These are phyloP conservation scores for Bhutanitis thaidina DNA, from an alignment of 2,888 invertebrate genomes.

Conservation along the genomic window DNA sequence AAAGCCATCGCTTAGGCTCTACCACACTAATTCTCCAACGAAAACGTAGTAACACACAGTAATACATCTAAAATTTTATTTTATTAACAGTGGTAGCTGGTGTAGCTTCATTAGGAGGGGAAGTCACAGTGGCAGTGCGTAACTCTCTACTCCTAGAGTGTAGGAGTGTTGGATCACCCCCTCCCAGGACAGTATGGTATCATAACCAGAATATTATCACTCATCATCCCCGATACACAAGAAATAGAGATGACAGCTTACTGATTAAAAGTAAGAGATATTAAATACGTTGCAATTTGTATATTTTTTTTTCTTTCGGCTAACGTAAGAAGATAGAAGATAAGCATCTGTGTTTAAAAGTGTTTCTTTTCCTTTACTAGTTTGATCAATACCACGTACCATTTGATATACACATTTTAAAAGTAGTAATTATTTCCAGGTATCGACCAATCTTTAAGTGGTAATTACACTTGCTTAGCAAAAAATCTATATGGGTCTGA, in stretches of 20 bases:
- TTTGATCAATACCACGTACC: too few species aligned
- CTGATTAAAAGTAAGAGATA: constrained; percentile 66
- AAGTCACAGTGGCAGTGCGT: constrained; percentile 61
- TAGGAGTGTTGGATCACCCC: constrained; percentile 66
- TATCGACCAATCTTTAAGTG: constrained; percentile 85
- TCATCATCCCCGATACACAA: constrained; percentile 69
- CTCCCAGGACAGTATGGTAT: constrained; percentile 74
- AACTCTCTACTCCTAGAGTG: constrained; percentile 63
- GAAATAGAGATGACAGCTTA: constrained; percentile 67
- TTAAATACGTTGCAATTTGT: too few species aligned
- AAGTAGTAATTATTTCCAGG: constrained; percentile 56
- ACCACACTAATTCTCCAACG: too few species aligned
- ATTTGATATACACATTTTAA: too few species aligned
- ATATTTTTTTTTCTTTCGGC: too few species aligned
- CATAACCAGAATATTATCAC: constrained; percentile 76
- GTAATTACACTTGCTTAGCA: constrained; percentile 89
- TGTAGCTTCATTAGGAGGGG: constrained; percentile 81
- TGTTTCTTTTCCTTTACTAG: too few species aligned
- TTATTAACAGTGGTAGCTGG: constrained; percentile 78
- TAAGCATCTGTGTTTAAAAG: too few species aligned
- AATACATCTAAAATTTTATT: neutral
- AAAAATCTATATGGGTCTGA: constrained; percentile 92
- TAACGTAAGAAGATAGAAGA: too few species aligned
- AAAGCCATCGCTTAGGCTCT: too few species aligned
- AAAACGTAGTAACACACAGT: too few species aligned